Evolutionary conservation across 2,797 vertebrate species (phyloP).

Genomic region (Rhinatrema bivittatum): DNA sequence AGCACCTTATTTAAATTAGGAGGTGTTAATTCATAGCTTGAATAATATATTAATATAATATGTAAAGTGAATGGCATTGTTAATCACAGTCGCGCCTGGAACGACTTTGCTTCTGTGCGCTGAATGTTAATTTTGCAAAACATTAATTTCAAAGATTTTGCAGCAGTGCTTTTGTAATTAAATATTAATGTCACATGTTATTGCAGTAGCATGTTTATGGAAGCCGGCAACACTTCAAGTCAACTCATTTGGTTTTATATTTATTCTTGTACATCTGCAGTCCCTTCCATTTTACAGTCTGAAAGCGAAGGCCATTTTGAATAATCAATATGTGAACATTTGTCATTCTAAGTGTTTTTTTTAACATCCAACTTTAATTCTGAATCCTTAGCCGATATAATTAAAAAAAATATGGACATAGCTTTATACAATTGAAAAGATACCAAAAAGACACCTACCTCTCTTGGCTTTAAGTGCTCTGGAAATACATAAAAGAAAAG

Average conservation of each 20-base stretch:
- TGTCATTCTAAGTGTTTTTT: slow-evolving; percentile 76
- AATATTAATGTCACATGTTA: slow-evolving; percentile 85
- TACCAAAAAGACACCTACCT: slow-evolving; percentile 67
- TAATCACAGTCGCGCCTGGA: slow-evolving; percentile 81
- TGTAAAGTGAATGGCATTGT: slow-evolving; percentile 82
- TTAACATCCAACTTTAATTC: slow-evolving; percentile 75
- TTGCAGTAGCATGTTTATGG: slow-evolving; percentile 81
- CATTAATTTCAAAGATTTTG: slow-evolving; percentile 85
- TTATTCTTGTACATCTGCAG: slow-evolving; percentile 74
- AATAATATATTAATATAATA: slow-evolving; percentile 86
- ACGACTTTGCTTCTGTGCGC: slow-evolving; percentile 79
- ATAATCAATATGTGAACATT: slow-evolving; percentile 73
- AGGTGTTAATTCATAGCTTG: slow-evolving; percentile 81
- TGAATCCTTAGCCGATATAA: slow-evolving; percentile 71
- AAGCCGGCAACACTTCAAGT: slow-evolving; percentile 78
- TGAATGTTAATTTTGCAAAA: slow-evolving; percentile 84
- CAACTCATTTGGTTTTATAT: slow-evolving; percentile 80
- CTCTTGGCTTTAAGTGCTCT: slow-evolving; percentile 62
- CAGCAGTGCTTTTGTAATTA: slow-evolving; percentile 82
- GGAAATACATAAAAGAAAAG: slow-evolving; percentile 66
- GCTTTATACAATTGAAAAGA: slow-evolving; percentile 70
- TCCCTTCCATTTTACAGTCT: slow-evolving; percentile 72
- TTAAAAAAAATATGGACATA: slow-evolving; percentile 75
- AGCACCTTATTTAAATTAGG: slow-evolving; percentile 82
- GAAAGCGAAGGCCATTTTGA: slow-evolving; percentile 73